phyloP scores from a whole-genome alignment of 2,888 invertebrate genomes.

The Liodrosophila aerea region DNA sequence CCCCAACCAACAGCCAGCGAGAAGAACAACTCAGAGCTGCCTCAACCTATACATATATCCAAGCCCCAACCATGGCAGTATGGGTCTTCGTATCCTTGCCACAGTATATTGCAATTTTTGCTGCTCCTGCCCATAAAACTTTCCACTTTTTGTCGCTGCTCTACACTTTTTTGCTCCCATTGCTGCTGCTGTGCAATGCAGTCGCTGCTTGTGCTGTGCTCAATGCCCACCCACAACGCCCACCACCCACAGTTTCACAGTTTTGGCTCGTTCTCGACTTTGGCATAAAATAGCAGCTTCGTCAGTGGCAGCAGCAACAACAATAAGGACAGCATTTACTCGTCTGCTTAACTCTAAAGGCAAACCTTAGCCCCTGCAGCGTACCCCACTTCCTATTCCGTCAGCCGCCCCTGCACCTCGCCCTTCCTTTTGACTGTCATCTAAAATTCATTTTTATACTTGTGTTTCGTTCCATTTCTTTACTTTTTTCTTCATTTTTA shows the following conservation, averaged over 20 bases:
- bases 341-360: conserved; percentile 79
- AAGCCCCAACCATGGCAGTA: conserved; percentile 28
- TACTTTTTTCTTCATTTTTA: conserved; percentile 31
- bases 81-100: conserved; percentile 32
- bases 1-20: not conserved
- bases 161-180: conserved; percentile 25
- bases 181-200: conserved; percentile 37
- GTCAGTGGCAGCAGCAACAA: conserved; percentile 54
- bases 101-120: conserved; percentile 78
- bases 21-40: conserved; percentile 2
- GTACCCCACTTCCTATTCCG: not conserved
- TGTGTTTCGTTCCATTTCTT: conserved; percentile 55
- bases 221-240: conserved; percentile 28
- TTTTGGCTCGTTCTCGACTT: conserved; percentile 49
- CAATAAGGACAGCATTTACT: conserved; percentile 78
- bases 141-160: conserved; percentile 72
- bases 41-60: conserved; percentile 17
- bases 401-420: conserved; percentile 42
- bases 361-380: conserved; percentile 55
- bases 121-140: conserved; percentile 77
- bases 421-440: conserved; percentile 78
- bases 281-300: conserved; percentile 53
- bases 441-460: conserved; percentile 79
- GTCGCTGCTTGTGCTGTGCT: conserved; percentile 8
- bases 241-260: conserved; percentile 44